Conservation (phyloP, 2,113 vertebrate species). For the Rhinoderma darwinii region DNA sequence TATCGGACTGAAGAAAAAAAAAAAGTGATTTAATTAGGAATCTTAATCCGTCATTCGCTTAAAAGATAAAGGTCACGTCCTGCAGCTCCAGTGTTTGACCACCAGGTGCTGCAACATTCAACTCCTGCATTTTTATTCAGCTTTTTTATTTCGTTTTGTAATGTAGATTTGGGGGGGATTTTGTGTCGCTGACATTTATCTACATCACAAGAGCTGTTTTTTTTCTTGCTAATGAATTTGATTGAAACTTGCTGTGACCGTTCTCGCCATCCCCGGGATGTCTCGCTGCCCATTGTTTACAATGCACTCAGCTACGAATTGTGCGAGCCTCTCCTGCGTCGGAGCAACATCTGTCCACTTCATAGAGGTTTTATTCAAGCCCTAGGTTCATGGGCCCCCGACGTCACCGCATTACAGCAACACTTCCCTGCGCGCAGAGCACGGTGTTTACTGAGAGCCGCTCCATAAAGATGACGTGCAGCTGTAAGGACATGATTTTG, state of each 20-base stretch:
- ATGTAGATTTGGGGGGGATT: background rate
- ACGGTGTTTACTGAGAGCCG: background rate
- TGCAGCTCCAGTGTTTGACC: too few species aligned
- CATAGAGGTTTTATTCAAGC: background rate
- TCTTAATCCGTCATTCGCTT: too few species aligned
- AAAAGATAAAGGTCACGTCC: too few species aligned
- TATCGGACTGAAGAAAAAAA: too few species aligned
- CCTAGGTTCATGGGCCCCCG: background rate
- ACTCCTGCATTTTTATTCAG: too few species aligned
- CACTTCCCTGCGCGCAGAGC: too few species aligned
- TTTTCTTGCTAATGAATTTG: background rate
- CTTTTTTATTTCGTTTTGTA: too few species aligned
- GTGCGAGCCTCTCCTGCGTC: background rate
- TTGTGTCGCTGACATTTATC: background rate
- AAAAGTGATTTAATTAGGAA: too few species aligned
- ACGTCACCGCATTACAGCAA: background rate
- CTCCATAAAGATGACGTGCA: slow-evolving; percentile 44
- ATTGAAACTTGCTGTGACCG: background rate
- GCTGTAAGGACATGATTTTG: slow-evolving; percentile 47
- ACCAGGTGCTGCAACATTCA: too few species aligned
- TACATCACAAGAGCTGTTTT: background rate
- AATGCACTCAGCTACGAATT: too few species aligned
- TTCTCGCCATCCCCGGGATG: background rate
- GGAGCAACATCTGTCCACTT: background rate
- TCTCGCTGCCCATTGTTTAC: background rate